Base-by-base conservation (phyloP, 2,113 vertebrate species). In the Clarias magur region DNA sequence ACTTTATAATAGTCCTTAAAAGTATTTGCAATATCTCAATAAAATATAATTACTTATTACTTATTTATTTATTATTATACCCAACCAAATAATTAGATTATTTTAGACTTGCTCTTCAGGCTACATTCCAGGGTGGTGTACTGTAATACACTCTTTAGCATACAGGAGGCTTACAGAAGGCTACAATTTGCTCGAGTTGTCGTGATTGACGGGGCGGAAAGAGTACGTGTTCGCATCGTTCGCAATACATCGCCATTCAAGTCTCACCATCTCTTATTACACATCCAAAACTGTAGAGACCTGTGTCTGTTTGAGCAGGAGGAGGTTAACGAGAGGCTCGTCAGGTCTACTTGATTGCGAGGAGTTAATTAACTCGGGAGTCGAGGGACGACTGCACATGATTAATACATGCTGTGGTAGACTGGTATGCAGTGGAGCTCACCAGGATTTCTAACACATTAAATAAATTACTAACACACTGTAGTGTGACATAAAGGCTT, bases 311-410 rank as follows among this genome's bases (percentile, higher is more conserved):
- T 23, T 53, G 84, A 25, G 68, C 80, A 86, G 76, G 62, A 42
- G 23, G 17, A 27, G 38, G 76, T 63, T 19, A 56, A 60, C 38
- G 78, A 68, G 83, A 82, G 83, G 38, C 53, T 80, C 56, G 27
- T 63, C 85, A 80, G 85, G 88, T 89, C 91, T 86, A 90, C 88
- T 86, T 92, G 92, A 91, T 92, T 93, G 92, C 91, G 85, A 92
- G 92, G 91, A 92, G 92, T 93, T 94, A 91, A 95, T 94, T 95
- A 92, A 93, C 94, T 94, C 93, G 90, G 89, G 89, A 89, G 90
- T 48, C 6, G 73, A 84, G 90, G 82, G 87, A 85, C 87, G 87
- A 88, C 89, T 87, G 88, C 38, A 87, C 86, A 90, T 94, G 94
- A 95, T 95, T 94, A 94, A 95, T 94, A 92, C 89, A 57, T 87